Base-by-base conservation (phyloP, 2,888 invertebrate species). In the Dione juno region DNA sequence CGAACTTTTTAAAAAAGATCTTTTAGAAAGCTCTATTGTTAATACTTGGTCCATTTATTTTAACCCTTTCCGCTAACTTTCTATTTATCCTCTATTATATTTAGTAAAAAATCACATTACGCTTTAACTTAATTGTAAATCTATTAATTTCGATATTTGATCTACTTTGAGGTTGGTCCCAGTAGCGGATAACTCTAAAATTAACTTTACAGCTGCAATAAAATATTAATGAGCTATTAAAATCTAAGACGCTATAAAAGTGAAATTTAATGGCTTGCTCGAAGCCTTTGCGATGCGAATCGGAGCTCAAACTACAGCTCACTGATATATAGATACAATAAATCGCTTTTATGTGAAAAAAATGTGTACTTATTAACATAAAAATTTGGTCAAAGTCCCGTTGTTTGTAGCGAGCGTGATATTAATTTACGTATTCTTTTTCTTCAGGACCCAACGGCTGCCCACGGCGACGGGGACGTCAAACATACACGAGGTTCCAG, bases 401-500 rank as follows among this genome's bases (percentile, higher is more conserved):
- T 54, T 70, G 59, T 52, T 14, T 19, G 40, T 52, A 64, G 63
- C 21, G 48, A 69, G 72, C 66, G 58, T 65, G 41, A 66, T 48
- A 68, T 76, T 74, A 80, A 81, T 76, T 77, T 75, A 58, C 66
- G 67, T 16, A 59, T 76, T 78, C 80, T 83, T 88, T 88, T 78
- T 86, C 95, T 95, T 80, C 96, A 98, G 98, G 98, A 90, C 98
- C 99, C 70, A 99, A 98, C 88, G 98, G 98, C 74, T 98, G 98
- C 88, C 98, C 98, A 76, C 95, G 98, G 85, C 96, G 98, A 88
- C 95, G 99, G 84, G 99, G 99, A 74, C 95, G 99, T 80, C 99
- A 99, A 94, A 99, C 99, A 19, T 99, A 99, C 95, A 99, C 99
- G 77, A 96, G 99, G 84, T 98, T 99, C 95, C 99, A 99, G 93